Evolutionary conservation across 2,113 vertebrate genomes (phyloP).

Genomic region (Thalassoma bifasciatum): DNA sequence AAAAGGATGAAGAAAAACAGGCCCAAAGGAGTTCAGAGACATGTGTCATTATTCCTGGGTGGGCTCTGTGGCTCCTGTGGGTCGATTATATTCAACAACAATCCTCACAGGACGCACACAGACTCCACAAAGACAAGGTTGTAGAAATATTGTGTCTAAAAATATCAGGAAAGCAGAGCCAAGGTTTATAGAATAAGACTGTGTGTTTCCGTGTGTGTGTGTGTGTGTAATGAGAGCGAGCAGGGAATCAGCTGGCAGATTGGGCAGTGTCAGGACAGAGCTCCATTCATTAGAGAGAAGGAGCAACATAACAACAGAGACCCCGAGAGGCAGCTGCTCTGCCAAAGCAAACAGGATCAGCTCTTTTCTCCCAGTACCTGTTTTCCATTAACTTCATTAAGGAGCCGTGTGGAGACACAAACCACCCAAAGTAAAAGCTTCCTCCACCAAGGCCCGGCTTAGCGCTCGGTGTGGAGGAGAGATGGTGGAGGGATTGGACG

Average conservation of each 20-base stretch:
- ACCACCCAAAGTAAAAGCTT: constrained; percentile 14
- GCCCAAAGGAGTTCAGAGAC: background rate
- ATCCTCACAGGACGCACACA: background rate
- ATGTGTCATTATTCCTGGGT: background rate
- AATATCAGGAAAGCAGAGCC: constrained; percentile 23
- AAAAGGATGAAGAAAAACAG: background rate
- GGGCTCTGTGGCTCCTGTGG: background rate
- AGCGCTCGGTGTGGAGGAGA: background rate
- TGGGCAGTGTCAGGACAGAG: constrained; percentile 37
- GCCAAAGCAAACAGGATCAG: constrained; percentile 15
- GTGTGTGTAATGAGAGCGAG: constrained; percentile 19
- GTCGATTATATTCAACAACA: constrained; percentile 6
- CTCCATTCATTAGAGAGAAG: constrained; percentile 45
- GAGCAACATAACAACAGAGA: constrained; percentile 25
- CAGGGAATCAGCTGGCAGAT: constrained; percentile 36
- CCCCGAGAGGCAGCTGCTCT: background rate
- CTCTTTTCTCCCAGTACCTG: constrained; percentile 24
- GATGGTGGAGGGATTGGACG: background rate
- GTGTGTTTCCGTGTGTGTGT: constrained; percentile 5
- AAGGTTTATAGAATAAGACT: constrained; percentile 1
- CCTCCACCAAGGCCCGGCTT: background rate
- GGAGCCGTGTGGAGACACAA: background rate
- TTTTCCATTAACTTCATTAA: constrained; percentile 31
- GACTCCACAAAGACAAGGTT: constrained; percentile 1
- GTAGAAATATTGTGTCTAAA: constrained; percentile 27